These are phyloP conservation scores for human DNA, from an alignment of 2,113 vertebrate species.

Conservation along the genomic window GRCh38 chr12:102272001-102272500, in stretches of 20 bases:
- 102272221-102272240: not conserved
- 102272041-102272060: not conserved
- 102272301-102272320: not conserved
- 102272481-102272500: constrained; percentile 57
- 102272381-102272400: constrained; percentile 37
- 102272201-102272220: constrained; percentile 7
- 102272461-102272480: constrained; percentile 22
- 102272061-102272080: constrained; percentile 35
- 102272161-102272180: not conserved
- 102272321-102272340: constrained; percentile 28
- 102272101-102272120: not conserved
- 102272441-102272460: constrained; percentile 26
- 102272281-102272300: not conserved
- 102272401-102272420: constrained; percentile 18
- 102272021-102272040: not conserved
- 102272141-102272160: not conserved
- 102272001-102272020: not conserved
- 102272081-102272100: not conserved
- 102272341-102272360: not conserved
- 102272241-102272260: constrained; percentile 28
- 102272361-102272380: not conserved
- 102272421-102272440: constrained; percentile 45
- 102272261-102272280: constrained; percentile 25
- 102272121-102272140: not conserved
- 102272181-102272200: not conserved